Conservation (phyloP, 2,797 vertebrate genomes). For the Catharus ustulatus region DNA sequence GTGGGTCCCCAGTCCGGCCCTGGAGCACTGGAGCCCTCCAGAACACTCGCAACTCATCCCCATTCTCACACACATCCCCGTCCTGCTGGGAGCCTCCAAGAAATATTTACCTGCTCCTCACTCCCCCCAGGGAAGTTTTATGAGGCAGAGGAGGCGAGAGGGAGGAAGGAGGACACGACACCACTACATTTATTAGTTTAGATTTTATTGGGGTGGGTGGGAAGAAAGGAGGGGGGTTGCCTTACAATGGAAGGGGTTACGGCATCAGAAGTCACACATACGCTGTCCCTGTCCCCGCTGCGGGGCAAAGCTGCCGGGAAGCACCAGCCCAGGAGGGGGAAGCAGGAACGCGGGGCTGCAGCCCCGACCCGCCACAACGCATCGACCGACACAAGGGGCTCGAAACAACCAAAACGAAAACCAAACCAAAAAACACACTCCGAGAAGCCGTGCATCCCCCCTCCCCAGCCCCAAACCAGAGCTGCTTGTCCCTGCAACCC, state of each 20-base stretch:
- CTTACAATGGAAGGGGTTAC: conserved; percentile 76
- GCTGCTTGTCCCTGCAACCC: conserved; percentile 12
- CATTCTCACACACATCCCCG: not conserved
- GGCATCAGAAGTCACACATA: conserved; percentile 67
- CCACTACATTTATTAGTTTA: conserved; percentile 62
- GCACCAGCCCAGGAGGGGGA: not conserved
- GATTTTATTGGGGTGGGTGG: conserved; percentile 76
- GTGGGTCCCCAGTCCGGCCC: not conserved
- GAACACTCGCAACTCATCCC: not conserved
- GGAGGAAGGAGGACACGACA: conserved; percentile 69
- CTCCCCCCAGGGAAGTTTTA: not conserved
- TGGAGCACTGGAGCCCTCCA: not conserved
- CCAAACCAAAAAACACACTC: not conserved
- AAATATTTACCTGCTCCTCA: not conserved
- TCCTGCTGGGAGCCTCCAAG: not conserved
- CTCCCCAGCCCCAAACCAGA: conserved; percentile 42
- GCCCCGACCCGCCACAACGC: not conserved
- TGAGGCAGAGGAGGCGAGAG: not conserved
- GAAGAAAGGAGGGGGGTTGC: conserved; percentile 24
- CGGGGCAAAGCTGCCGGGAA: not conserved
- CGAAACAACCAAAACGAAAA: not conserved
- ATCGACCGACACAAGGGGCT: not conserved
- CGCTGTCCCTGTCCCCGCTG: not conserved
- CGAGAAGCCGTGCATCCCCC: not conserved
- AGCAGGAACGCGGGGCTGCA: not conserved